Base-by-base conservation (phyloP, 1,140 invertebrate genomes). In the Hetaerina americana region DNA sequence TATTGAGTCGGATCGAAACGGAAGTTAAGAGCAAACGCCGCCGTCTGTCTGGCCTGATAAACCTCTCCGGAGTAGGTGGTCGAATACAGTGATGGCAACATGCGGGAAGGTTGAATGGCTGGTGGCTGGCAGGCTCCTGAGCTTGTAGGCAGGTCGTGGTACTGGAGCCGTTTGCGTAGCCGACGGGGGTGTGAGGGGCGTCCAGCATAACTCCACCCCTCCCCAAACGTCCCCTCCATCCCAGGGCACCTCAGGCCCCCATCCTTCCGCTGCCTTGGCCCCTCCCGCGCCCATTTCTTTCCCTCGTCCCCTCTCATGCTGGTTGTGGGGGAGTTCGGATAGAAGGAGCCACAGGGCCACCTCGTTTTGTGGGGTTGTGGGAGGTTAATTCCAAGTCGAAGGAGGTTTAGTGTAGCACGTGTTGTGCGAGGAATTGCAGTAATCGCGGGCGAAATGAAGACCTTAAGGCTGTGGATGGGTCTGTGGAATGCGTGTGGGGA, bases 91-190 rank as follows among this genome's bases (percentile, higher is more conserved):
- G 66, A 67, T n/a, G n/a, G n/a, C n/a, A n/a, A n/a, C n/a, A n/a
- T n/a, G 70, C 67, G 28, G 73, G 71, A 71, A 69, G 69, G 72
- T 67, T 72, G 71, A 69, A 70, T 25, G 28, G 70, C 28, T 15
- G 31, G 31, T 25, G 28, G 70, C 28, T 15, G 31, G 31, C 31
- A 40, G 18, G 31, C 18, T 18, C 18, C 18, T 6, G 31, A 8
- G 31, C 31, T 40, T 26, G 28, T 18, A 40, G 12, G 70, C 12
- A 22, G 29, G 27, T 6, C 6, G 68, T 67, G 22, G 71, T 66
- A 10, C 24, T 29, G 72, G 66, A 73, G n/a, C n/a, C n/a, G n/a
- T n/a, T n/a, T n/a, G n/a, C n/a, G n/a, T n/a, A n/a, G n/a, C n/a
- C n/a, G n/a, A n/a, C n/a, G n/a, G n/a, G n/a, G n/a, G n/a, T n/a